A percentile compares a stretch with the other conserved stretches of the same genome.
phyloP scores from a whole-genome alignment of 64 coral and sea anemone genomes.

The Anthopleura sola region DNA sequence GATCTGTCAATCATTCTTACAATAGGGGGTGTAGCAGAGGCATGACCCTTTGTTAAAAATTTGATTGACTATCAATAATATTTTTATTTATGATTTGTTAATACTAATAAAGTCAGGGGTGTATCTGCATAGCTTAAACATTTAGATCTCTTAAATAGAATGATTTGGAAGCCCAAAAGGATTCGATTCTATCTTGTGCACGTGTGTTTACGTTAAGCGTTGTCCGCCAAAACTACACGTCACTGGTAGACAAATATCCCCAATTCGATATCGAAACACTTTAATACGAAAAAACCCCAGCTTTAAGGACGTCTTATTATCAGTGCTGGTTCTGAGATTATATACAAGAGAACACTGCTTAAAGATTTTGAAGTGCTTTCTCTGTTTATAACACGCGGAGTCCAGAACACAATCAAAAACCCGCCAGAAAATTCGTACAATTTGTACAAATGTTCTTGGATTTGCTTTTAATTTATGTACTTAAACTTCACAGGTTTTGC shows the following conservation, averaged over 20 bases:
- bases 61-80: no score
- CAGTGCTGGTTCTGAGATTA: neutral
- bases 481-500: neutral
- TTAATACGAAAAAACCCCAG: neutral
- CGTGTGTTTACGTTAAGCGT: neutral
- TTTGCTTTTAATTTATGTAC: neutral
- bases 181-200: neutral
- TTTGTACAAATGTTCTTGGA: neutral
- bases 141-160: no score
- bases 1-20: no score
- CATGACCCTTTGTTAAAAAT: no score
- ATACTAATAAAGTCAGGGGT: no score
- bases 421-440: neutral
- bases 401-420: neutral
- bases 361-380: neutral
- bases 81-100: no score
- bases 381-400: neutral
- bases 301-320: neutral
- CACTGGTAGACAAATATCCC: neutral
- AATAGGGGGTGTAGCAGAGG: no score
- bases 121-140: no score
- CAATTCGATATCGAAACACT: neutral
- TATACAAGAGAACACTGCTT: neutral
- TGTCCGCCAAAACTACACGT: constrained; percentile 24
- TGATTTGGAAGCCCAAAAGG: no score